Evolutionary conservation across 2,888 invertebrate genomes (phyloP).

Genomic region (Drosophila rubida): DNA sequence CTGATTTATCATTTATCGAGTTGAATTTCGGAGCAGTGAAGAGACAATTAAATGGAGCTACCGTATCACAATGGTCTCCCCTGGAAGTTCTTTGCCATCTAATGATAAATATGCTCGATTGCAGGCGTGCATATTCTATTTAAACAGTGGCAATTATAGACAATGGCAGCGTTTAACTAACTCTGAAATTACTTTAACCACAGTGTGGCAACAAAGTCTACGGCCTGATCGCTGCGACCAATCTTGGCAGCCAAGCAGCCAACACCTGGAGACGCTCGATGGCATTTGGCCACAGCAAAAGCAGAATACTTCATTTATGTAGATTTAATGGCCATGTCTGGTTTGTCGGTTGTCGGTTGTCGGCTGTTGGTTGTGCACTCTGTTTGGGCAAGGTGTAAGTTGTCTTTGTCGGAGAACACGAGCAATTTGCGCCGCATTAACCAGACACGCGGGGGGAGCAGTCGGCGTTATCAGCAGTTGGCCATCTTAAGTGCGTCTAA

Average conservation of each 20-base stretch:
- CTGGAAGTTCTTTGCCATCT: neutral
- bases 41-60: neutral
- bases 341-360: slow-evolving; percentile 19
- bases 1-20: neutral
- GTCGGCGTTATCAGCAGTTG: slow-evolving; percentile 46
- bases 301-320: slow-evolving; percentile 41
- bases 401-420: slow-evolving; percentile 59
- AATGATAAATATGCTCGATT: slow-evolving; percentile 19
- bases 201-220: slow-evolving; percentile 1
- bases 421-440: slow-evolving; percentile 71
- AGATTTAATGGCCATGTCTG: slow-evolving; percentile 53
- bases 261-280: slow-evolving; percentile 14
- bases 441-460: slow-evolving; percentile 18
- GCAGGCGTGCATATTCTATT: slow-evolving; percentile 2
- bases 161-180: slow-evolving; percentile 29
- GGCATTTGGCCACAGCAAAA: neutral
- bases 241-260: slow-evolving; percentile 21
- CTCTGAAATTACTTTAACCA: slow-evolving; percentile 16
- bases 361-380: slow-evolving; percentile 2
- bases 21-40: neutral
- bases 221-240: slow-evolving; percentile 4
- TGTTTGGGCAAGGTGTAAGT: slow-evolving; percentile 43
- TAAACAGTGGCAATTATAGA: slow-evolving; percentile 35
- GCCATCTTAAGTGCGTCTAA: slow-evolving; percentile 70
- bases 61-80: neutral